Percentiles rank a stretch among this genome's conserved stretches.
Evolutionary conservation across 2,888 invertebrate genomes (phyloP).

Genomic region (Caenorhabditis imperialis): DNA sequence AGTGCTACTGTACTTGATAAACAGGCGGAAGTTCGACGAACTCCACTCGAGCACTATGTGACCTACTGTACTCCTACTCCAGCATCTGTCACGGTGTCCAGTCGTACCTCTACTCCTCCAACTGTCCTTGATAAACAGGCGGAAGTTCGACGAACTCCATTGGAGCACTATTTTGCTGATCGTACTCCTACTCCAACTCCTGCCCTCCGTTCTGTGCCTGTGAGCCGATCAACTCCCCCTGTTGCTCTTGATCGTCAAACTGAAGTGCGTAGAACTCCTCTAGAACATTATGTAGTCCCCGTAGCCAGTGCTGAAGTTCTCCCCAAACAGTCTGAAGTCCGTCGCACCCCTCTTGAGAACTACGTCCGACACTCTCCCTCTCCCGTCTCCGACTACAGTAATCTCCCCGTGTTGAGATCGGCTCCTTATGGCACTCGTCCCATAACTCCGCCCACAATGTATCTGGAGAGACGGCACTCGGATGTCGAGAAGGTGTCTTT

Average conservation of each 20-base stretch:
- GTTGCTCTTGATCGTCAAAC: background rate
- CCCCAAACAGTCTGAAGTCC: background rate
- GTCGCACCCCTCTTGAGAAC: background rate
- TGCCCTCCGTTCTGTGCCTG: background rate
- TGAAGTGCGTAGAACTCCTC: slow-evolving; percentile 4
- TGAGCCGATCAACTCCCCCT: background rate
- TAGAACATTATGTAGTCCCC: background rate
- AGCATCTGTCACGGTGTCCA: background rate
- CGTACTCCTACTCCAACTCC: background rate
- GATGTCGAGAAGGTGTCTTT: background rate
- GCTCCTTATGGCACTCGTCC: no score
- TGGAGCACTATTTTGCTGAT: background rate
- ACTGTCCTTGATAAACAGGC: background rate
- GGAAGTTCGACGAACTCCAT: slow-evolving; percentile 14
- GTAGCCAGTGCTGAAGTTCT: slow-evolving; percentile 1
- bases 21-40: slow-evolving; percentile 5
- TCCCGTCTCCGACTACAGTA: background rate
- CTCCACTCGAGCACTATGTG: slow-evolving; percentile 4
- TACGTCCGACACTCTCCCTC: background rate
- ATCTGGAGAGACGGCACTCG: no score
- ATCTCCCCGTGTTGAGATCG: no score
- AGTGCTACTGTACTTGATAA: background rate
- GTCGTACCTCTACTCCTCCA: background rate
- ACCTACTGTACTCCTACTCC: slow-evolving; percentile 12
- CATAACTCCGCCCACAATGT: no score